Base-by-base conservation (phyloP, 2,797 vertebrate species). In the Mormyrops attenuatus region DNA sequence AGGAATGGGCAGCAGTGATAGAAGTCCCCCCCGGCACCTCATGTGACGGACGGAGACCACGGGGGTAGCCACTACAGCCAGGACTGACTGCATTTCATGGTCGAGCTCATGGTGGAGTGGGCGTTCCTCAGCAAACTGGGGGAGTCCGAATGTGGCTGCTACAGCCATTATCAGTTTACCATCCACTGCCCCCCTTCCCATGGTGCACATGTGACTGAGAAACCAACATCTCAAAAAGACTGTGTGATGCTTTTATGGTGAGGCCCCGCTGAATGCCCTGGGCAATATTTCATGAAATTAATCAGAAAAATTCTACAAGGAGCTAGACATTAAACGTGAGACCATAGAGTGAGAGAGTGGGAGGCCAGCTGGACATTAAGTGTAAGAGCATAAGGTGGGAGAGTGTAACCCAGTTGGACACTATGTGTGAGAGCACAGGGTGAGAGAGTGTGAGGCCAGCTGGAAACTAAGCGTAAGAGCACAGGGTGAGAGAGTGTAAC, bases 261-360 rank as follows among this genome's bases (percentile, higher is more conserved):
- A 89, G 30, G 57, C 44, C 55, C 66, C 47, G 82, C 60, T 44
- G 88, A 88, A 89, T 47, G 69, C 85, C 60, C 87, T 63, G 77
- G 88, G 77, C 66, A 41, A 73, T n/a, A 38, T 87, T 80, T 55
- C 38, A 47, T 85, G 85, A 91, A 91, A 47, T 88, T 90, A 91
- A 91, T 85, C 44, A 82, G 66, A 53, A 34, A 89, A 90, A 89
- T 90, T 88, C 89, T 88, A 66, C 53, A 52, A 88, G 86, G 89
- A 77, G 30, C 30, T 73, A 26, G 30, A 73, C 30, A 38, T 26
- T 38, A 17, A 38, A 2, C 44, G 17, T 44, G 17, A 80, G 34
- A 44, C 5, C 38, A 80, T 0, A 20, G 73, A n/a, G 73, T 17
- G 15, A 44, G 34, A 80, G 13, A 77, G 30, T 20, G 15, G 2